Evolutionary conservation across 2,888 invertebrate genomes (phyloP), one percentile per base, ranked within the genome.

Genomic region (Peribatodes rhomboidaria): DNA sequence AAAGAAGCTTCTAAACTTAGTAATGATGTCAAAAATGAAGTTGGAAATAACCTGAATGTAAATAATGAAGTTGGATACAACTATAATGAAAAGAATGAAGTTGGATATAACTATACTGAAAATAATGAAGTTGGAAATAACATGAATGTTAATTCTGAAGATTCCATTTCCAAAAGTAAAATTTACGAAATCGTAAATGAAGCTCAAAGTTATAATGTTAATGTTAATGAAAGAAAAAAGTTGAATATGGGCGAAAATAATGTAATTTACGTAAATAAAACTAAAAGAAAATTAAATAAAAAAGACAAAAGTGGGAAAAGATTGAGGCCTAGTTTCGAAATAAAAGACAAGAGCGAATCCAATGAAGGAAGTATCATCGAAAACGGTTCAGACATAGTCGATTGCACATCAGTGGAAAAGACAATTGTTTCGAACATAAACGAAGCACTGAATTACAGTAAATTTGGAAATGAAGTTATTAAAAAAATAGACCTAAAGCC

Each of bases 241-340:
- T 39, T 91, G 1, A 85, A 88, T 66, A 92, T 92, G 92, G 90
- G 90, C 1, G 73, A 80, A 14, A 39, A 77, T 0, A 92, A 92
- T 67, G 70, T 75, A n/a, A 86, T 92, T 18, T 66, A 61, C 47
- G 54, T 73, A 10, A 74, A 75, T 33, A 80, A 81, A 68, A 72
- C 60, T 11, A 83, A 83, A 69, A 76, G 77, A 44, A 82, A 78
- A 35, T 56, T 50, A 11, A 58, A 70, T n/a, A 52, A 69, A 42
- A 20, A 59, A 39, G 41, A n/a, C n/a, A 20, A 42, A 6, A 61
- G 31, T 13, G 44, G 57, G 39, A 68, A 68, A 50, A 67, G 42
- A 18, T 57, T 52, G 6, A 70, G 70, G 20, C 18, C 57, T 1
- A 49, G 31, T 18, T 44, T 46, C 14, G 39, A 52, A n/a, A 41